Percentiles rank a stretch among this genome's conserved stretches.
These are phyloP conservation scores for Mionectes olivaceus DNA, from an alignment of 2,797 vertebrate genomes.

Conservation along the genomic window DNA sequence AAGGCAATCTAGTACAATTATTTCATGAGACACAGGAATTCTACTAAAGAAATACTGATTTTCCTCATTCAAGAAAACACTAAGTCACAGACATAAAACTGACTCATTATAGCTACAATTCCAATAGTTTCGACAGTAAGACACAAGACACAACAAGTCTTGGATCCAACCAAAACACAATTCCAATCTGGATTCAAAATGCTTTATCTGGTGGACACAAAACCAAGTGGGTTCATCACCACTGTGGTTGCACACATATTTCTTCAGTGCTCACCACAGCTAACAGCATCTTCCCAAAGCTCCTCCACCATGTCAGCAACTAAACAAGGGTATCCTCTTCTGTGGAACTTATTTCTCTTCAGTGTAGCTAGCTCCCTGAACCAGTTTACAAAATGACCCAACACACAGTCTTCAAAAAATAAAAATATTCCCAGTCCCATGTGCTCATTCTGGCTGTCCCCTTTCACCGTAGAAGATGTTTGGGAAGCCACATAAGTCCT, in stretches of 20 bases:
- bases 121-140: not conserved
- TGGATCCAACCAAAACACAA: not conserved
- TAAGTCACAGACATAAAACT: not conserved
- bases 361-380: not conserved
- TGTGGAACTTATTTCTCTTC: not conserved
- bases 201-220: not conserved
- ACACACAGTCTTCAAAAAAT: not conserved
- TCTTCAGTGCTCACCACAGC: not conserved
- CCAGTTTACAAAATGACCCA: not conserved
- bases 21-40: not conserved
- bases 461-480: not conserved
- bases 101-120: not conserved
- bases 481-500: not conserved
- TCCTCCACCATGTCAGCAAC: fast-evolving
- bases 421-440: not conserved
- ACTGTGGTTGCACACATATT: fast-evolving
- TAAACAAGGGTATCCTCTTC: not conserved
- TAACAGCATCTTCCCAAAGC: not conserved
- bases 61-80: not conserved
- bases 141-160: not conserved
- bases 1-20: not conserved
- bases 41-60: not conserved
- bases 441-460: not conserved
- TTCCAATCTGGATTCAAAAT: not conserved
- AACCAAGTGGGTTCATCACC: not conserved